Percentiles rank a stretch among this genome's conserved stretches.
Evolutionary conservation across 2,888 invertebrate species (phyloP).

Genomic region (Beris chalybata): DNA sequence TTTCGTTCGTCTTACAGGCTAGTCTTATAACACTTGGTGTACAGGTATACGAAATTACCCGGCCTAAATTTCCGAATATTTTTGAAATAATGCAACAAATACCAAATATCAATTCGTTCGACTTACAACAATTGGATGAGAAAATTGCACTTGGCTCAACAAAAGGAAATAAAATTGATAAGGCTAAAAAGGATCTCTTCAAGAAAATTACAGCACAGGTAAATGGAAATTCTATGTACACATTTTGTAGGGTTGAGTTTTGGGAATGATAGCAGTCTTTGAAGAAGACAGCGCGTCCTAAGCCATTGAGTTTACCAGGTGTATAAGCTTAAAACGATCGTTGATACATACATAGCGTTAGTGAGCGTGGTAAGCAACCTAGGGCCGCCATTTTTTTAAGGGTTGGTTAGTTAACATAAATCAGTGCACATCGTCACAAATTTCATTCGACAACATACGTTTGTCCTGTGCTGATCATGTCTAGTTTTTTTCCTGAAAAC

Average conservation of each 20-base stretch:
- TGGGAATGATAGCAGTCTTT: neutral
- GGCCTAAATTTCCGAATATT: slow-evolving; percentile 73
- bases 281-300: neutral
- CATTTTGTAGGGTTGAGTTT: neutral
- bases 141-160: slow-evolving; percentile 68
- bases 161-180: slow-evolving; percentile 81
- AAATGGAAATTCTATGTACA: slow-evolving; percentile 39
- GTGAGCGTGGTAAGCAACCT: too few species aligned
- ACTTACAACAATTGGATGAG: slow-evolving; percentile 84
- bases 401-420: too few species aligned
- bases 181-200: slow-evolving; percentile 87
- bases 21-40: slow-evolving; percentile 77
- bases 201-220: slow-evolving; percentile 84
- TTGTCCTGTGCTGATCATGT: too few species aligned
- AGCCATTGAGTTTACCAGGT: too few species aligned
- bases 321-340: too few species aligned
- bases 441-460: too few species aligned
- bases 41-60: slow-evolving; percentile 80
- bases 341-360: too few species aligned
- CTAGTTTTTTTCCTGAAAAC: too few species aligned
- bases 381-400: too few species aligned
- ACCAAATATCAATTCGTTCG: slow-evolving; percentile 78
- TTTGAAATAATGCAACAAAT: slow-evolving; percentile 72
- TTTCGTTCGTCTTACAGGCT: slow-evolving; percentile 34
- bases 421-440: too few species aligned